phyloP scores from a whole-genome alignment of 2,113 vertebrate genomes.

The Hipposideros armiger region DNA sequence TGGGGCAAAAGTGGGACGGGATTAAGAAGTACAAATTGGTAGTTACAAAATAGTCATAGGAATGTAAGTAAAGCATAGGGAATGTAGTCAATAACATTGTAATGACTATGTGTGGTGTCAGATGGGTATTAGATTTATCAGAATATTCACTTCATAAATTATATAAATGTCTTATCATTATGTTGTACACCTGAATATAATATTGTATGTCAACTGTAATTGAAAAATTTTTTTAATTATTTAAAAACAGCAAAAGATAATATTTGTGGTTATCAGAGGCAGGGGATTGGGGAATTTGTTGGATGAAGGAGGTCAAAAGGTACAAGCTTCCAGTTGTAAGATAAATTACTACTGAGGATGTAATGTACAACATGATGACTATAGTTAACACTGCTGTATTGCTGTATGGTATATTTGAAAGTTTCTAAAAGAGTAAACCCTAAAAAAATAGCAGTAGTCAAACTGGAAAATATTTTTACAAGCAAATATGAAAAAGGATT shows the following conservation, averaged over 20 bases:
- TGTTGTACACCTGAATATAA: too few relatives aligned
- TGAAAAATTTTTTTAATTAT: too few relatives aligned
- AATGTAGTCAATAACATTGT: too few relatives aligned
- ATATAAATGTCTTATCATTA: too few relatives aligned
- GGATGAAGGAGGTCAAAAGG: neutral
- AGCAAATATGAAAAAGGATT: slow-evolving; percentile 38
- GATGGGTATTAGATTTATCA: too few relatives aligned
- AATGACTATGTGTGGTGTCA: too few relatives aligned
- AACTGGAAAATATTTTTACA: neutral
- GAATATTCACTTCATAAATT: too few relatives aligned
- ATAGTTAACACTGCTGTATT: neutral
- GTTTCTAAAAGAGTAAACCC: neutral
- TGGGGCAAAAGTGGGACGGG: too few relatives aligned
- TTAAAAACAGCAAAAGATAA: neutral
- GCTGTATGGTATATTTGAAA: neutral
- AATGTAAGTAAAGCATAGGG: too few relatives aligned
- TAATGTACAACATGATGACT: neutral
- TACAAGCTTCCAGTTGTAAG: neutral
- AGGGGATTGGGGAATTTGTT: neutral
- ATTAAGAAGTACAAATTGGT: too few relatives aligned
- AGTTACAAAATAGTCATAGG: too few relatives aligned
- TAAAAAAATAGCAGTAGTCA: neutral
- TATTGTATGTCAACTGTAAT: too few relatives aligned
- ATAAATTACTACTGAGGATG: neutral
- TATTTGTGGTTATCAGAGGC: neutral